Evolutionary conservation across 2,113 vertebrate genomes (phyloP), one percentile per base, ranked within the genome.

Genomic region (Heloderma charlesbogerti): DNA sequence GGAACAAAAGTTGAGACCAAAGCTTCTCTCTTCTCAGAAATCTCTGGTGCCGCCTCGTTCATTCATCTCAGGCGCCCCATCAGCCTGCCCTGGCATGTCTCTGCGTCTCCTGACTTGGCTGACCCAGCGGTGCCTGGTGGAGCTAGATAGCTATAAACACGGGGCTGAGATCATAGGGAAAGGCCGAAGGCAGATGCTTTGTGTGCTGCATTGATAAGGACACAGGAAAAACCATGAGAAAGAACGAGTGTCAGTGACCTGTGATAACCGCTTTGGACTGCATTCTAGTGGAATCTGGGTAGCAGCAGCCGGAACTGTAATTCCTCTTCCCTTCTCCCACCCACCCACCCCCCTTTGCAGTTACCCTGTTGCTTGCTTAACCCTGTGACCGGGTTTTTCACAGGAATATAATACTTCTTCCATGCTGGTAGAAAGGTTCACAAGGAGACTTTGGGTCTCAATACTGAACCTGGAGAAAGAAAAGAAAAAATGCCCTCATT

Each of bases 211-310:
- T 95, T 95, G 97, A 98, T 97, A 97, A 98, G 97, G 96, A 88
- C 95, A 91, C 97, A 97, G 97, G 97, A 98, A 97, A 97, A 97
- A 96, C 96, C 97, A 96, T 96, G 96, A 95, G 93, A 91, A 89
- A 37, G 40, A 93, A 34, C 34, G 57, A 87, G 94, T 93, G 93
- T 93, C 94, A 37, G 88, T 92, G 94, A 93, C 88, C 94, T 90
- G 95, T 15, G 97, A 97, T 97, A 97, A 97, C 96, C 94, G 71
- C 81, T 69, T 92, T 66, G 95, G 93, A 88, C 92, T 94, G 95
- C 94, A 92, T 95, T 94, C 95, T 96, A 75, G 94, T 93, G 96
- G 94, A 84, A 78, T 94, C 93, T 31, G 91, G 94, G 93, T 72
- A 91, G 90, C 82, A 72, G 88, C 67, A 91, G 95, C 93, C 93